A percentile compares a stretch with the other conserved stretches of the same genome.
Evolutionary conservation across 2,113 vertebrate species (phyloP).

Genomic region (Cryptoleucopteryx plumbea): DNA sequence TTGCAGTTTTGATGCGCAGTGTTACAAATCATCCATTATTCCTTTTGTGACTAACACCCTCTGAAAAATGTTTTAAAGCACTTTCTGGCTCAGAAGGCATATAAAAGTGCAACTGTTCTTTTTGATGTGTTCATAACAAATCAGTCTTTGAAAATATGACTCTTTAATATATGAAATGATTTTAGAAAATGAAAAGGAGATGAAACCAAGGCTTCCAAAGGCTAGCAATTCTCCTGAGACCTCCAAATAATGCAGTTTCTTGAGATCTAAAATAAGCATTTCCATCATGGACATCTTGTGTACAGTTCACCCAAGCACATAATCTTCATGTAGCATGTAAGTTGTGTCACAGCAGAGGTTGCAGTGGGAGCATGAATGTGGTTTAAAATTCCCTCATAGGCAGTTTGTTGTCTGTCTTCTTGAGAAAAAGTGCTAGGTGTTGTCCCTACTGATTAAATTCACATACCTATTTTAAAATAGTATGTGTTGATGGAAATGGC

Average conservation of each 20-base stretch:
- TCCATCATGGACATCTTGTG: background rate
- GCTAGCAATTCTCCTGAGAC: background rate
- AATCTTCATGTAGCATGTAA: background rate
- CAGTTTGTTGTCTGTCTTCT: background rate
- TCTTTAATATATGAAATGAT: background rate
- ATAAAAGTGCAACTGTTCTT: background rate
- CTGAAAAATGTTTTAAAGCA: background rate
- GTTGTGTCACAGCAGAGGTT: background rate
- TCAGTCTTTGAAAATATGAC: background rate
- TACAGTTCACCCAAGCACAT: background rate
- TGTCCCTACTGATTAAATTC: background rate
- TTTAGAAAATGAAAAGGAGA: background rate
- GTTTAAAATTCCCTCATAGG: background rate
- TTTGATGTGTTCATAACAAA: background rate
- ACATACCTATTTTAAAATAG: background rate
- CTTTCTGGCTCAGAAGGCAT: background rate
- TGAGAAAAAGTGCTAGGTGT: background rate
- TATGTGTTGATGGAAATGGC: background rate
- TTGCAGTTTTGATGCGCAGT: background rate
- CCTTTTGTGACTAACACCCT: background rate
- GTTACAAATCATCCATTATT: background rate
- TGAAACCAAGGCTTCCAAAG: background rate
- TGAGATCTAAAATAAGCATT: background rate
- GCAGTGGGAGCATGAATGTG: background rate
- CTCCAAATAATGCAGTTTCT: background rate